A percentile compares a stretch with the other conserved stretches of the same genome.
Conservation (phyloP, 2,888 invertebrate species). For the Apotomis turbidana region DNA sequence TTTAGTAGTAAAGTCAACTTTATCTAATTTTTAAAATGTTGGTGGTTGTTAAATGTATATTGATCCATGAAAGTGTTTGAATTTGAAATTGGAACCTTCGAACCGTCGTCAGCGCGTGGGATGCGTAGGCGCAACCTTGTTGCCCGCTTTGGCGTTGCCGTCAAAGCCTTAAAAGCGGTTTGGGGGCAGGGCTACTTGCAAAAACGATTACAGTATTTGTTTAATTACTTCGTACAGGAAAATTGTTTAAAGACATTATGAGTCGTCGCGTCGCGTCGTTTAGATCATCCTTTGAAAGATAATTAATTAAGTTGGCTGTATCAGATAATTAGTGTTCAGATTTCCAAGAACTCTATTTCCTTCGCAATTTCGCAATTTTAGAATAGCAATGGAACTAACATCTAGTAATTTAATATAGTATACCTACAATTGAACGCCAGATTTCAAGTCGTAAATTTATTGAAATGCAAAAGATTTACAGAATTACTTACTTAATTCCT, state of each 20-base stretch:
- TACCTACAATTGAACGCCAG: too few species aligned
- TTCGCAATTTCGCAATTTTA: too few species aligned
- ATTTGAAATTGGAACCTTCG: constrained; percentile 30
- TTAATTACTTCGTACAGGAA: constrained; percentile 42
- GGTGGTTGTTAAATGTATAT: background rate
- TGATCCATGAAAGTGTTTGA: constrained; percentile 22
- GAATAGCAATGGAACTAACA: too few species aligned
- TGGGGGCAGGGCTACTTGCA: constrained; percentile 48
- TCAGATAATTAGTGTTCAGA: background rate
- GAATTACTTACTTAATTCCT: too few species aligned
- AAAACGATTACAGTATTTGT: constrained; percentile 41
- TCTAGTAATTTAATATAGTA: too few species aligned
- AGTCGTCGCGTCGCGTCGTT: too few species aligned
- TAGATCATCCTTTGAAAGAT: background rate
- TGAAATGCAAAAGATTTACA: too few species aligned
- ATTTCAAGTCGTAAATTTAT: too few species aligned
- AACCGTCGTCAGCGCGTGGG: constrained; percentile 42
- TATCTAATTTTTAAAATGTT: too few species aligned
- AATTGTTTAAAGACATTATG: constrained; percentile 17
- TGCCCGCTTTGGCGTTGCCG: constrained; percentile 59
- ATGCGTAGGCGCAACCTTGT: constrained; percentile 48
- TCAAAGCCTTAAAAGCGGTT: constrained; percentile 62
- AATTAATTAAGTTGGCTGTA: background rate
- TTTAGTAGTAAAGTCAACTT: too few species aligned
- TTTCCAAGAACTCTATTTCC: constrained; percentile 4